Evolutionary conservation across 2,797 vertebrate species (phyloP).

Genomic region (Tokudaia tokunoshimensis): DNA sequence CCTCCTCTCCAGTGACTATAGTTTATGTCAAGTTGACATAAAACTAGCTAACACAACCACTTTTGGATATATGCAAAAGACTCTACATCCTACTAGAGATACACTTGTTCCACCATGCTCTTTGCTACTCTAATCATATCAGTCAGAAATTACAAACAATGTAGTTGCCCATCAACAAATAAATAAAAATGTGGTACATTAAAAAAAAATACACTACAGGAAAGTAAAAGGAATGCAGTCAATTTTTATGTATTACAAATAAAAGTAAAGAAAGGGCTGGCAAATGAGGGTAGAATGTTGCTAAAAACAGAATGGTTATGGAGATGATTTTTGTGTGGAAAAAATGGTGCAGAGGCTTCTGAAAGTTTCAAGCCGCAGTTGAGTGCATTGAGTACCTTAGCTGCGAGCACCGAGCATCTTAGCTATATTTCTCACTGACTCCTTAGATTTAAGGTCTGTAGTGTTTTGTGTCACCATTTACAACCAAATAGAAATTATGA

Average conservation of each 20-base stretch:
- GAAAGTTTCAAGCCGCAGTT: neutral
- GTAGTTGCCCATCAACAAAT: too few species aligned
- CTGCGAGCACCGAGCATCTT: neutral
- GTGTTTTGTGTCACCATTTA: slow-evolving; percentile 47
- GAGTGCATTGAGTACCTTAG: neutral
- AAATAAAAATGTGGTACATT: too few species aligned
- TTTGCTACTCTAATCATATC: too few species aligned
- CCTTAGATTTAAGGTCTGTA: neutral
- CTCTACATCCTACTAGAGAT: too few species aligned
- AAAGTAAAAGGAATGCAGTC: neutral
- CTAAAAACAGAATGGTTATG: neutral
- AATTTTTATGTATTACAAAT: neutral
- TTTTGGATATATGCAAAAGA: too few species aligned
- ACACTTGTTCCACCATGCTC: too few species aligned
- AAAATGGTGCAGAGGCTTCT: neutral
- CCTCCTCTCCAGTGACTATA: too few species aligned
- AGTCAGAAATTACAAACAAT: too few species aligned
- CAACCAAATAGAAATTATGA: slow-evolving; percentile 57
- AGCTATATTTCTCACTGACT: neutral
- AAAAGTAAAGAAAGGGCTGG: neutral
- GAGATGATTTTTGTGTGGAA: neutral
- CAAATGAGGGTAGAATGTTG: neutral
- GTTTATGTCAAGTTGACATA: too few species aligned
- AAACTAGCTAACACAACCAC: too few species aligned
- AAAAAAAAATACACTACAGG: neutral